Percentiles rank a stretch among this genome's conserved stretches.
These are phyloP conservation scores for Cheiracanthium punctorium DNA, from an alignment of 2,888 invertebrate species.

Conservation along the genomic window DNA sequence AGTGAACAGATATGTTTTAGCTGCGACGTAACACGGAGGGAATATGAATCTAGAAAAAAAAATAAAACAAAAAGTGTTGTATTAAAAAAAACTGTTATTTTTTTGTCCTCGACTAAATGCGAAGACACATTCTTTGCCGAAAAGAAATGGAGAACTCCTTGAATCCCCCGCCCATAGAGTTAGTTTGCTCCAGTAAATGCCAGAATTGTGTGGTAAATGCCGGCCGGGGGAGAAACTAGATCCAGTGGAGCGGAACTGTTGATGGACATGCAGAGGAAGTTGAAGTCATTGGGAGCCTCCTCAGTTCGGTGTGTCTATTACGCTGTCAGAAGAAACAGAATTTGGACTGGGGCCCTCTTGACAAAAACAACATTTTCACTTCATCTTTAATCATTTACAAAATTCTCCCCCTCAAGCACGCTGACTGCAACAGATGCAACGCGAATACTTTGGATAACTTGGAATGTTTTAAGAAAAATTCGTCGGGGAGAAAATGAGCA, in stretches of 20 bases:
- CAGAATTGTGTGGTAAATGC: background rate
- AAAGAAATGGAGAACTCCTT: background rate
- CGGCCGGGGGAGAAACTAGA: background rate
- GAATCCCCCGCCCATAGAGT: background rate
- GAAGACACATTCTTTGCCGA: background rate
- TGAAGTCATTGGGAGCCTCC: conserved; percentile 26
- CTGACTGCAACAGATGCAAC: background rate
- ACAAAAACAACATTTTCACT: conserved; percentile 63
- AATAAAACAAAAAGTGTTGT: too few relatives aligned
- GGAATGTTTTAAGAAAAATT: background rate
- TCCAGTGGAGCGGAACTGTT: conserved; percentile 54
- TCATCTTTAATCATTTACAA: conserved; percentile 30
- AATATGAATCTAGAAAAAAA: too few relatives aligned
- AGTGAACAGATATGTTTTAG: background rate
- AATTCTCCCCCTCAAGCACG: background rate
- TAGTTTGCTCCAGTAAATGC: too few relatives aligned
- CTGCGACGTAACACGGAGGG: background rate
- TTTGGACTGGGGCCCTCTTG: conserved; percentile 33
- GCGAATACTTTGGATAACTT: background rate
- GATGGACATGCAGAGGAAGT: conserved; percentile 57
- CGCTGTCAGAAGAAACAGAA: conserved; percentile 56
- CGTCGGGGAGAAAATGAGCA: background rate
- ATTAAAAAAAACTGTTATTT: background rate
- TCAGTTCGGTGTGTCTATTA: conserved; percentile 65
- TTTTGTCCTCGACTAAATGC: background rate